These are phyloP conservation scores for Drosophila mojavensis DNA, from an alignment of 1,140 invertebrate genomes.

Conservation along the genomic window DNA sequence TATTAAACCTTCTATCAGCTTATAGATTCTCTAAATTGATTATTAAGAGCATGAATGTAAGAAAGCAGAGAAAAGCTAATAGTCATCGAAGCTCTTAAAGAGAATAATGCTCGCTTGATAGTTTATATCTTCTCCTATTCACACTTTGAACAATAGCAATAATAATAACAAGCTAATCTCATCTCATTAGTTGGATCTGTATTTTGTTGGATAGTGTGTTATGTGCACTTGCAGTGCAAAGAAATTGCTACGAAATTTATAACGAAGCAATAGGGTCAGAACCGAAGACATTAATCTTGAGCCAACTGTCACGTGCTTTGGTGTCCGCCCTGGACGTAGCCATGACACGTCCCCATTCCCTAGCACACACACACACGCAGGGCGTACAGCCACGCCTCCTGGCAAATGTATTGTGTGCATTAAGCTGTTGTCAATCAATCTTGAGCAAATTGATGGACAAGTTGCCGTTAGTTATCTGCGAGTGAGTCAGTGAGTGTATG, in stretches of 20 bases:
- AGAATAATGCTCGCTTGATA: too few species aligned
- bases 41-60: too few species aligned
- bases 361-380: slow-evolving; percentile 3
- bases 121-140: too few species aligned
- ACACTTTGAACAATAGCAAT: neutral
- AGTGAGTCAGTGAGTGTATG: neutral
- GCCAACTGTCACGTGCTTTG: slow-evolving; percentile 64
- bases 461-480: slow-evolving; percentile 70
- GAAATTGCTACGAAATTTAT: slow-evolving; percentile 60
- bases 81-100: too few species aligned
- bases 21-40: too few species aligned
- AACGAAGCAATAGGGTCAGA: slow-evolving; percentile 62
- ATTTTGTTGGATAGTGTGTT: slow-evolving; percentile 39
- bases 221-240: slow-evolving; percentile 48
- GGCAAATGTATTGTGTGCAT: slow-evolving; percentile 79
- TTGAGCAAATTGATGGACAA: slow-evolving; percentile 83
- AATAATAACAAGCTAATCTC: neutral
- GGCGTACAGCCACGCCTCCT: slow-evolving; percentile 1
- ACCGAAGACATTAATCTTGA: slow-evolving; percentile 74
- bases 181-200: too few species aligned
- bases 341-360: slow-evolving; percentile 23
- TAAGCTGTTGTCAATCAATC: slow-evolving; percentile 81
- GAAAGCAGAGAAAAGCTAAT: too few species aligned
- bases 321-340: slow-evolving; percentile 29
- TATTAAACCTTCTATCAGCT: too few species aligned